A percentile compares a stretch with the other conserved stretches of the same genome.
These are phyloP conservation scores for Nerophis lumbriciformis DNA, from an alignment of 2,113 vertebrate species.

Conservation along the genomic window DNA sequence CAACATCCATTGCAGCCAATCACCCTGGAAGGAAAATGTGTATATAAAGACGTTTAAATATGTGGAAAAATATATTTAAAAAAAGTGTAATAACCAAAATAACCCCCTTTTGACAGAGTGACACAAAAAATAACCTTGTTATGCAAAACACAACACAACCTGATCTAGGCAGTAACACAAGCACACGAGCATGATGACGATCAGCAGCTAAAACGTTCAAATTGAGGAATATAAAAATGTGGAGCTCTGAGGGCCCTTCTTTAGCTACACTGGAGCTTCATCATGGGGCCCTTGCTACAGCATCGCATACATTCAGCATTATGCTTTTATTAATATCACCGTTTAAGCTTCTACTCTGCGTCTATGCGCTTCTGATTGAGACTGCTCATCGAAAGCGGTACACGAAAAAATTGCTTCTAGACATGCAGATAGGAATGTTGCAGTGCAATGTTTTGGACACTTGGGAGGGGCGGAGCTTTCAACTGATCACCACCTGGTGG, in stretches of 20 bases:
- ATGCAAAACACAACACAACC: no score
- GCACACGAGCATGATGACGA: not conserved
- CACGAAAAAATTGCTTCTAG: slow-evolving; percentile 35
- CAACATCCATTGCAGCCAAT: no score
- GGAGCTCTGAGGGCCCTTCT: slow-evolving; percentile 35
- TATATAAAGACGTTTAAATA: no score
- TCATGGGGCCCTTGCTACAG: slow-evolving; percentile 44
- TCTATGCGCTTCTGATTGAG: not conserved
- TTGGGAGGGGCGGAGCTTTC: no score
- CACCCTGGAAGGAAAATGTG: no score
- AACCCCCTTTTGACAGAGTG: no score
- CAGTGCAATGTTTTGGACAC: not conserved
- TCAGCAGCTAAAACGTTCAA: not conserved
- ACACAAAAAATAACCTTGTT: no score
- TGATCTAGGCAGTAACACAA: slow-evolving; percentile 1
- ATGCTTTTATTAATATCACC: slow-evolving; percentile 10
- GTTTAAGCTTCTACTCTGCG: slow-evolving; percentile 3
- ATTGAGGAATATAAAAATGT: slow-evolving; percentile 4
- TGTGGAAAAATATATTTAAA: no score
- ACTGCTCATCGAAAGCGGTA: slow-evolving; percentile 33
- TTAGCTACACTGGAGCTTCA: slow-evolving; percentile 30
- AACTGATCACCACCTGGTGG: no score
- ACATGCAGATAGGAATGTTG: slow-evolving; percentile 53
- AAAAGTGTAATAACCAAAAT: no score
- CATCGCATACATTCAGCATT: slow-evolving; percentile 29